Base-by-base conservation (phyloP, 2,797 vertebrate genomes). In the Stomatorhinus walkeri region DNA sequence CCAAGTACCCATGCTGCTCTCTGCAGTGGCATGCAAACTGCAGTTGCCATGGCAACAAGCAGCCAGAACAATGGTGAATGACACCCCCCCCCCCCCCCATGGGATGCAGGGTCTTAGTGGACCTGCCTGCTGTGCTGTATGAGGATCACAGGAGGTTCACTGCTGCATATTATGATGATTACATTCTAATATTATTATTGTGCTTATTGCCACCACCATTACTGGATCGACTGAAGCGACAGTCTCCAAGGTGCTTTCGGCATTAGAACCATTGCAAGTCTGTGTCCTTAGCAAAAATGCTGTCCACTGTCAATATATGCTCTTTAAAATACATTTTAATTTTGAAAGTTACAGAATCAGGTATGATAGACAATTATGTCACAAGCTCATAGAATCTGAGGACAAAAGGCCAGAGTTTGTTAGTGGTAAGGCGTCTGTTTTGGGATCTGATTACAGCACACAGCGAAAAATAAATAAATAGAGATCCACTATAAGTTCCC, bases 41-140 rank as follows among this genome's bases (percentile, higher is more conserved):
- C 56, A 56, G 91, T 85, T 90, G 88, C 90, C 90, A 93, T 93
- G 90, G 90, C 88, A 94, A 94, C 91, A 24, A 3, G 90, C 52
- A 52, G 43, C 64, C 16, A 91, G 89, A 89, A 90, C 88, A 91
- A 85, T 89, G 32, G 85, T 76, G 61, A 89, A 22, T 85, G 90
- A 72, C 83, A 1, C 56, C 56, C 19, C 52, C 52, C 0, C 0
- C 19, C 85, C 90, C 90, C 7, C 88, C 43, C 68, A 83, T n/a
- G 64, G 89, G 14, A 48, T 68, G 40, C 28, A 61, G 89, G 89
- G 90, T 68, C 56, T 90, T 64, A 88, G 88, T 51, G 24, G 76
- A 89, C 87, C 88, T 64, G 89, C 24, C 88, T 61, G 54, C 87
- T 59, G 64, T 76, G 59, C 4, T 24, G 72, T 87, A 88, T 79